Base-by-base conservation (phyloP, 2,113 vertebrate species). In the Numenius arquata region DNA sequence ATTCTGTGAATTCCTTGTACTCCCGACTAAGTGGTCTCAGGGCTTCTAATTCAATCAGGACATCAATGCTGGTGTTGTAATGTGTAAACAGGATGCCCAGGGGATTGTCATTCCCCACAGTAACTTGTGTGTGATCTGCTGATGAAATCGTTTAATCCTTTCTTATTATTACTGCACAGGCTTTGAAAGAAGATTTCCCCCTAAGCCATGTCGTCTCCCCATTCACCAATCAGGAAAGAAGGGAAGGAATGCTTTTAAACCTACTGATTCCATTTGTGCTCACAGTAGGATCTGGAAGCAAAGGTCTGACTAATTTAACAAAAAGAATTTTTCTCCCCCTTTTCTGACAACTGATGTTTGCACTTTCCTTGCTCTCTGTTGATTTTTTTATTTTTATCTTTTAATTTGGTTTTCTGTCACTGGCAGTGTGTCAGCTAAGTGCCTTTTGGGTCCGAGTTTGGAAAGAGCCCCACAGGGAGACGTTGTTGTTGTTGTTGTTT, bases 201-300 rank as follows among this genome's bases (percentile, higher is more conserved):
- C 98, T 99, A 97, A 99, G 99, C 97, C 99, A 99, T 93, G 99
- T 99, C 98, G 99, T 99, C 98, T 99, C 99, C 84, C 99, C 99
- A 75, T 99, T 99, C 98, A 99, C 99, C 98, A 99, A 99, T 99
- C 99, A 99, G 98, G 99, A 99, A 97, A 98, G 99, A 97, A 98
- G 99, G 96, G 99, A 99, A 97, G 99, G 99, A 96, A 99, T 99
- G 99, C 99, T 99, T 97, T 99, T 99, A 97, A 99, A 99, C 96
- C 98, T 99, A 79, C 98, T 99, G 78, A 99, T 99, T 97, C 99
- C 99, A 89, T 99, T 99, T 97, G 99, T 99, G 87, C 98, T 99
- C 96, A 99, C 99, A 92, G 99, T 99, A 97, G 99, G 99, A 97
- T 99, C 99, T 94, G 99, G 99, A 97, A 99, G 99, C 98, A 99